phyloP scores from a whole-genome alignment of 2,113 vertebrate species.

The Campylomormyrus tamandua region DNA sequence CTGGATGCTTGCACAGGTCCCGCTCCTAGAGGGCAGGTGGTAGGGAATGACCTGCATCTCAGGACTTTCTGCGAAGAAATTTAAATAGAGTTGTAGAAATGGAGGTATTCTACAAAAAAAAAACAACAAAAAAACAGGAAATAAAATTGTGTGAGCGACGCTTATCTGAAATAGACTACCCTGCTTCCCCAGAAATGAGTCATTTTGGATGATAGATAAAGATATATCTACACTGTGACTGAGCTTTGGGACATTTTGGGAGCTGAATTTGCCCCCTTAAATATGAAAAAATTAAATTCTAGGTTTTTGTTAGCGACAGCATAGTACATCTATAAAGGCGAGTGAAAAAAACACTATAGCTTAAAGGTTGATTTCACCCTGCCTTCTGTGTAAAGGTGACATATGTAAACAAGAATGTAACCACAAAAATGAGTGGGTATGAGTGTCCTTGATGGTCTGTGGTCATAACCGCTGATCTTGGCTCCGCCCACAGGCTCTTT shows the following conservation, averaged over 20 bases:
- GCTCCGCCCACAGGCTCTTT: slow-evolving; percentile 62
- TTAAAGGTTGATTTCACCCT: not conserved
- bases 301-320: not conserved
- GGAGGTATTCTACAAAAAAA: not conserved
- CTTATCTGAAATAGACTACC: not conserved
- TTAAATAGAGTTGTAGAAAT: not conserved
- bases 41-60: not conserved
- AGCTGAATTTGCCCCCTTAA: not conserved
- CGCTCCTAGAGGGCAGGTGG: not conserved
- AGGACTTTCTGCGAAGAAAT: not conserved
- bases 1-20: no score
- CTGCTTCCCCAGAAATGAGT: not conserved
- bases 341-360: not conserved
- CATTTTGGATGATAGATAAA: not conserved
- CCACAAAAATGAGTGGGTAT: not conserved
- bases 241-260: not conserved
- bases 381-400: not conserved
- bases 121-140: not conserved
- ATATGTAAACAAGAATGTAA: not conserved
- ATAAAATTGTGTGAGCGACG: not conserved
- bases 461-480: not conserved
- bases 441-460: not conserved
- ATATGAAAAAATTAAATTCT: not conserved
- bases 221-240: not conserved
- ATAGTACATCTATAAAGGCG: not conserved